Evolutionary conservation across 1,140 invertebrate species (phyloP).

Genomic region (Arctopsyche grandis): DNA sequence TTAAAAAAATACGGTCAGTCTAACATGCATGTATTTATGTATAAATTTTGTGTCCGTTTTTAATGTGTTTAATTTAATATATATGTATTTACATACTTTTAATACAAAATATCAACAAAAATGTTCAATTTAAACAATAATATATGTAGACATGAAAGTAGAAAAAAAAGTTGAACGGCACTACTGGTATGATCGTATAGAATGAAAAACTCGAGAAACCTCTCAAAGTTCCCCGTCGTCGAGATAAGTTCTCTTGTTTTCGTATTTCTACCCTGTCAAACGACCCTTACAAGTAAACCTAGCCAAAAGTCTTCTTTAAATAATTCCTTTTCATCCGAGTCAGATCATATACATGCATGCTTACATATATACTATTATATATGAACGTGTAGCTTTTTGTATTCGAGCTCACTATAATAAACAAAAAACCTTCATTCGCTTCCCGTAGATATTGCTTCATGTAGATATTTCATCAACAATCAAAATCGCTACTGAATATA

Average conservation of each 20-base stretch:
- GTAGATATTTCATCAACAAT: background rate
- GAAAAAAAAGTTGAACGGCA: background rate
- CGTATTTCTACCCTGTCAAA: background rate
- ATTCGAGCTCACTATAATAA: background rate
- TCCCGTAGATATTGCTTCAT: background rate
- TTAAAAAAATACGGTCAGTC: no score
- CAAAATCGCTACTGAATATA: background rate
- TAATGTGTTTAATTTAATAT: no score
- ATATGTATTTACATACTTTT: no score
- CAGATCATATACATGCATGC: background rate
- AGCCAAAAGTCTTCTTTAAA: background rate
- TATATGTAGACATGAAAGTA: background rate
- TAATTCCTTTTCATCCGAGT: background rate
- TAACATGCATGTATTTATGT: no score
- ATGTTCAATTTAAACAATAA: background rate
- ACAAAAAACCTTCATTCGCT: background rate
- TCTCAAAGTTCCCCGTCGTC: background rate
- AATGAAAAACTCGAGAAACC: background rate
- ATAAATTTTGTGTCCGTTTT: no score
- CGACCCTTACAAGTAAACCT: background rate
- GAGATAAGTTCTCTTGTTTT: slow-evolving; percentile 4
- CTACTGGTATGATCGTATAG: background rate
- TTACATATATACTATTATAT: background rate
- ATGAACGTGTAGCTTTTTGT: background rate
- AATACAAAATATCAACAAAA: no score